Conservation (phyloP, 2,113 vertebrate genomes). For the Pithys albifrons region DNA sequence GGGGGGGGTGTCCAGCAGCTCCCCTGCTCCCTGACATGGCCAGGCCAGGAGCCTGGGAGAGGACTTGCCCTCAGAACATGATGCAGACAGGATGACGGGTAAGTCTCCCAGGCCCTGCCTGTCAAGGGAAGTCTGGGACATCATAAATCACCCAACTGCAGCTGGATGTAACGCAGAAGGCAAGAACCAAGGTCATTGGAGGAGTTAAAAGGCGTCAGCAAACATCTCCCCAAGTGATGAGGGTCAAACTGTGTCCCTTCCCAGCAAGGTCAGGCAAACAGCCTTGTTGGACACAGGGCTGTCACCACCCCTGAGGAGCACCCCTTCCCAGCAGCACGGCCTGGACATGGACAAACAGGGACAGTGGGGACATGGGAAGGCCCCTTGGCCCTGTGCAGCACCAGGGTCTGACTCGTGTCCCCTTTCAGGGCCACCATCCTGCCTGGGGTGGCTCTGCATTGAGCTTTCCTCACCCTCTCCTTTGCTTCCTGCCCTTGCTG, state of each 20-base stretch:
- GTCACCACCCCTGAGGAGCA: neutral
- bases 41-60: neutral
- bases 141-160: neutral
- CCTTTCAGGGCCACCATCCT: fast-evolving
- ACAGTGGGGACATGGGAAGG: neutral
- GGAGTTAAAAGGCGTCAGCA: neutral
- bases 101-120: neutral
- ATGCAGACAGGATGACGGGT: neutral
- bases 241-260: neutral
- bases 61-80: neutral
- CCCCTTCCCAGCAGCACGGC: neutral
- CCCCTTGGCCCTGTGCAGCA: fast-evolving
- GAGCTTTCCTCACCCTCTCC: neutral
- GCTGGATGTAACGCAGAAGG: neutral
- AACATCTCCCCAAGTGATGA: neutral
- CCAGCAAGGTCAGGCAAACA: neutral
- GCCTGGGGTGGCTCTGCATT: neutral
- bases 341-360: neutral
- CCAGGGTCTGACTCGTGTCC: fast-evolving
- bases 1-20: neutral
- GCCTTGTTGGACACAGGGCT: neutral
- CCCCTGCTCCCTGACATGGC: fast-evolving
- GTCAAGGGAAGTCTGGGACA: neutral
- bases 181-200: neutral
- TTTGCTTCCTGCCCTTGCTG: fast-evolving